Base-by-base conservation (phyloP, 2,113 vertebrate species). In the Heterotis niloticus region DNA sequence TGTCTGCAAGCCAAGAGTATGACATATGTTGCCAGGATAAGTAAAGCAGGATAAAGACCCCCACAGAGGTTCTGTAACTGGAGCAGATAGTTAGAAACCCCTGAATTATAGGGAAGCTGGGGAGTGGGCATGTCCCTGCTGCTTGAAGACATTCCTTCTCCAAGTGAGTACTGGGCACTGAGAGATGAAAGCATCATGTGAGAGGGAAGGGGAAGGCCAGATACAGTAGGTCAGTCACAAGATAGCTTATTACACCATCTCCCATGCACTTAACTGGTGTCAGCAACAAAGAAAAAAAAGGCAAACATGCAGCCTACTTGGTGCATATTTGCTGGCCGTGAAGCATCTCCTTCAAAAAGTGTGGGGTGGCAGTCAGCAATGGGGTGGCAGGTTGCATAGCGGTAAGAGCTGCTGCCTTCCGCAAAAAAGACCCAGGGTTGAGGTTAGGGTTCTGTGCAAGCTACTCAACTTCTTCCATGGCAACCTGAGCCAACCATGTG, bases 231-330 rank as follows among this genome's bases (percentile, higher is more conserved):
- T 44, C 34, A 77, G 75, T 26, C 14, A 18, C 57, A 66, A 29
- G 57, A 57, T 13, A 78, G n/a, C 67, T 62, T 56, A 29, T 78
- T 71, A 67, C 77, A 71, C 70, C 77, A 71, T 59, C 77, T 78
- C 54, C 20, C 20, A 24, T 4, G 28, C 24, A 76, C 26, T 57
- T 23, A 56, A 69, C 34, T 17, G 23, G 28, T 12, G 13, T 10
- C 13, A 12, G 59, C 66, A 34, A 56, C 17, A 56, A 29, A 56
- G 54, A 73, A 57, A 51, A 54, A 56, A 23, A 73, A 57, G 71
- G 51, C 12, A 10, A 74, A 57, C 20, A 28, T 57, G 54, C 5
- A 16, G 24, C 7, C 66, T 10, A 26, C 59, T 57, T 57, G 77
- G 26, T 28, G 11, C 4, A 56, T 14, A 34, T 69, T 59, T 26